Evolutionary conservation across 1,140 invertebrate genomes (phyloP).

Genomic region (Hestina assimilis): DNA sequence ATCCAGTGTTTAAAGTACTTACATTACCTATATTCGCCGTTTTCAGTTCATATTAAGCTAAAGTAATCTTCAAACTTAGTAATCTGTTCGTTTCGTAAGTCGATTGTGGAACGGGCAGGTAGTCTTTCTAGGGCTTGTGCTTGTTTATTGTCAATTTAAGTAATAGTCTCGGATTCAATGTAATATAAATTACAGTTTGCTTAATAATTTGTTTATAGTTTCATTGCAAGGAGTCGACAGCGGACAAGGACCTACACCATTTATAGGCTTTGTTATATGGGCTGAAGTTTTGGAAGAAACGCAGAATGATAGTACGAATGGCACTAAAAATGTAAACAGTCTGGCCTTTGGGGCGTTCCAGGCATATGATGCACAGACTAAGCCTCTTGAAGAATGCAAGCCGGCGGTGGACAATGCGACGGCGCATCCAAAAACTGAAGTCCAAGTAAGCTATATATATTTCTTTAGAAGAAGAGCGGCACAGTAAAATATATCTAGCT

Average conservation of each 20-base stretch:
- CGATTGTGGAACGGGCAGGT: no score
- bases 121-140: no score
- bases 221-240: slow-evolving; percentile 61
- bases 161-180: not conserved
- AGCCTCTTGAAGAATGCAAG: slow-evolving; percentile 44
- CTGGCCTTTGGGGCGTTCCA: slow-evolving; percentile 53
- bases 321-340: slow-evolving; percentile 23
- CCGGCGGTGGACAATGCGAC: slow-evolving; percentile 65
- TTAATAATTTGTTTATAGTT: slow-evolving; percentile 40
- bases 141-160: no score
- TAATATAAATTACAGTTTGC: not conserved
- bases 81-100: no score
- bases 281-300: slow-evolving; percentile 43
- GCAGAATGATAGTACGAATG: slow-evolving; percentile 31
- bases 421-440: slow-evolving; percentile 64
- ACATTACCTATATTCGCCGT: no score
- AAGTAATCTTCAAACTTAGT: no score
- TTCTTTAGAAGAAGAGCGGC: no score
- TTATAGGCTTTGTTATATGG: slow-evolving; percentile 65
- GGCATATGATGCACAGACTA: slow-evolving; percentile 65
- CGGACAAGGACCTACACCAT: slow-evolving; percentile 61
- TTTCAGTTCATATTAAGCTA: no score
- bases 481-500: no score
- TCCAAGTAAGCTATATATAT: slow-evolving; percentile 62
- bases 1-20: no score